Evolutionary conservation across 2,113 vertebrate species (phyloP).

Genomic region (Naja naja): DNA sequence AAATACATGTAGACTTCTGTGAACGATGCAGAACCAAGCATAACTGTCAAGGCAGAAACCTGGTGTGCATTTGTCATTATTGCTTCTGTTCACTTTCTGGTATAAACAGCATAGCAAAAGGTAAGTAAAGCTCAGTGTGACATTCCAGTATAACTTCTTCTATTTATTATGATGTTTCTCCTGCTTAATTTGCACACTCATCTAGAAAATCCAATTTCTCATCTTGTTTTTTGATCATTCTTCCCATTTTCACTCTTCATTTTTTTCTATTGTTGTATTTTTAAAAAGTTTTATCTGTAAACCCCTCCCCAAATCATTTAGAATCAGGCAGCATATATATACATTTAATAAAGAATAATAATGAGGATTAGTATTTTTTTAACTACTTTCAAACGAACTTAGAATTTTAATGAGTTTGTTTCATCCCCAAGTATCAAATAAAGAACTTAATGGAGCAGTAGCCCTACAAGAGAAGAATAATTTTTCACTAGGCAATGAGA

Average conservation of each 20-base stretch:
- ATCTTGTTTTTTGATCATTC: neutral
- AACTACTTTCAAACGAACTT: neutral
- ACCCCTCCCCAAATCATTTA: neutral
- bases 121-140: accelerated
- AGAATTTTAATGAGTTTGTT: slow-evolving; percentile 29
- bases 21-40: neutral
- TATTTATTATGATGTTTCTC: neutral
- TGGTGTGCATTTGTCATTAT: neutral
- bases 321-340: neutral
- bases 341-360: neutral
- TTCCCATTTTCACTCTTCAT: neutral
- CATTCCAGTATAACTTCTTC: neutral
- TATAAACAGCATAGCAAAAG: neutral
- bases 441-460: slow-evolving; percentile 18
- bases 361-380: slow-evolving; percentile 3
- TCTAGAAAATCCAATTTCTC: neutral
- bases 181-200: neutral
- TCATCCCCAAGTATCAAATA: slow-evolving; percentile 16
- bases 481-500: neutral
- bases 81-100: neutral
- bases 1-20: neutral
- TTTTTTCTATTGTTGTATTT: neutral
- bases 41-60: neutral
- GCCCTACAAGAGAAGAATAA: slow-evolving; percentile 7
- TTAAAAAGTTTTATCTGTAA: neutral